These are phyloP conservation scores for Periparus ater DNA, from an alignment of 2,797 vertebrate species.

Conservation along the genomic window DNA sequence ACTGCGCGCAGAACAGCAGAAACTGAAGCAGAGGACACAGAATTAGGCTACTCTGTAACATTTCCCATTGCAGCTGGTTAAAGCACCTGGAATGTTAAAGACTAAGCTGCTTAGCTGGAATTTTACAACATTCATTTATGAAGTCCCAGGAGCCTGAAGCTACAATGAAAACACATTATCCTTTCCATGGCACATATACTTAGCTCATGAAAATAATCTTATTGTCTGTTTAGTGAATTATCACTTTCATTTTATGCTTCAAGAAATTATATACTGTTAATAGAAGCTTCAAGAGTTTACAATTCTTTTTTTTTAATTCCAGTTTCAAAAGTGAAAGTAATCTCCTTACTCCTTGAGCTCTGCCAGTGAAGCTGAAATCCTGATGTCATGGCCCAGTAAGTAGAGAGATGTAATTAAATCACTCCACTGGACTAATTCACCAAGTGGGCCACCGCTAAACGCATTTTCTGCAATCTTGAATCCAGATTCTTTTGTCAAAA, in stretches of 20 bases:
- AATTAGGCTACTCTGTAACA: constrained; percentile 46
- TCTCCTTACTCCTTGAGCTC: constrained; percentile 98
- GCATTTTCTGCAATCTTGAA: constrained; percentile 99
- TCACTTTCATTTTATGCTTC: constrained; percentile 70
- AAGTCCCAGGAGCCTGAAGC: constrained; percentile 70
- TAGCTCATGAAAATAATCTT: constrained; percentile 78
- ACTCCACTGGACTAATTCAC: constrained; percentile 98
- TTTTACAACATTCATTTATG: constrained; percentile 71
- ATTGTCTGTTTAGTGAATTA: constrained; percentile 77
- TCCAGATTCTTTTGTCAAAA: constrained; percentile 98
- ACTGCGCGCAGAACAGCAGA: constrained; percentile 37
- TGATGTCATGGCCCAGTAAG: constrained; percentile 96
- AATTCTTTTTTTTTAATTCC: constrained; percentile 61
- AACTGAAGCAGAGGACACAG: constrained; percentile 45
- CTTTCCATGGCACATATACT: constrained; percentile 71
- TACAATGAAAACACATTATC: constrained; percentile 77
- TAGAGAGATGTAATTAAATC: constrained; percentile 99
- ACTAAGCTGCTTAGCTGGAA: constrained; percentile 71
- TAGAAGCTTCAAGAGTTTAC: constrained; percentile 69
- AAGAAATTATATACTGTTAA: constrained; percentile 73
- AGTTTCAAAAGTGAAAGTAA: constrained; percentile 77
- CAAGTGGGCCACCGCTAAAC: constrained; percentile 95
- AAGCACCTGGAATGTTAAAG: constrained; percentile 73
- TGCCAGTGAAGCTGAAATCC: constrained; percentile 96
- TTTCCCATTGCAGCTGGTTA: constrained; percentile 66